Conservation (phyloP, 1,140 invertebrate species). For the Octopus sinensis region DNA sequence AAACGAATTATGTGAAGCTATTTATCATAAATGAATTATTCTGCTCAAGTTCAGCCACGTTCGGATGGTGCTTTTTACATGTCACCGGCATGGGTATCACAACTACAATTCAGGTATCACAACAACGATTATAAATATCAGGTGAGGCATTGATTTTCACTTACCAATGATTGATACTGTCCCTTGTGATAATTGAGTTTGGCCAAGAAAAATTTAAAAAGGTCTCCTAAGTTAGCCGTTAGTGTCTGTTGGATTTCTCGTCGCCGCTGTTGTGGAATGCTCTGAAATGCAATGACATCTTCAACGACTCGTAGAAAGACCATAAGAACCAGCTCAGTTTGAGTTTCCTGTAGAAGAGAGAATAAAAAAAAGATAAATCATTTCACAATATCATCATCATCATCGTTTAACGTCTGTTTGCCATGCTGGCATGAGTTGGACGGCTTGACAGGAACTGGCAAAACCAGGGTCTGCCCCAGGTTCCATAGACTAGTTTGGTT, state of each 20-base stretch:
- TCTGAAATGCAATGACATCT: conserved; percentile 81
- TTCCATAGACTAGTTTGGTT: no score
- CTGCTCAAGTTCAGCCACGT: no score
- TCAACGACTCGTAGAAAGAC: conserved; percentile 84
- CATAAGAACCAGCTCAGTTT: conserved; percentile 82
- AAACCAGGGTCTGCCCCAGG: not conserved
- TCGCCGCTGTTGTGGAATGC: conserved; percentile 65
- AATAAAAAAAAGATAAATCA: not conserved
- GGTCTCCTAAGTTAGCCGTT: conserved; percentile 78
- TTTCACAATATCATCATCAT: not conserved
- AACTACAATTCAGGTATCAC: no score
- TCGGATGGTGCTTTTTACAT: no score
- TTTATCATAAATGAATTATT: no score
- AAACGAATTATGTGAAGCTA: no score
- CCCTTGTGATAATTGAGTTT: conserved; percentile 31
- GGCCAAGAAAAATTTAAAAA: conserved; percentile 70
- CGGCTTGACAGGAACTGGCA: not conserved
- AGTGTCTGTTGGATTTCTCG: conserved; percentile 85
- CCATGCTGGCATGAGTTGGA: not conserved
- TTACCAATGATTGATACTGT: conserved; percentile 22
- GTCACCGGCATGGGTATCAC: no score
- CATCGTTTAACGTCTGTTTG: not conserved
- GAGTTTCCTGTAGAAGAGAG: conserved; percentile 62
- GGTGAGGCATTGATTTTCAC: not conserved
- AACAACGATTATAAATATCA: no score